These are phyloP conservation scores for Crenichthys baileyi DNA, from an alignment of 2,797 vertebrate genomes.

Conservation along the genomic window DNA sequence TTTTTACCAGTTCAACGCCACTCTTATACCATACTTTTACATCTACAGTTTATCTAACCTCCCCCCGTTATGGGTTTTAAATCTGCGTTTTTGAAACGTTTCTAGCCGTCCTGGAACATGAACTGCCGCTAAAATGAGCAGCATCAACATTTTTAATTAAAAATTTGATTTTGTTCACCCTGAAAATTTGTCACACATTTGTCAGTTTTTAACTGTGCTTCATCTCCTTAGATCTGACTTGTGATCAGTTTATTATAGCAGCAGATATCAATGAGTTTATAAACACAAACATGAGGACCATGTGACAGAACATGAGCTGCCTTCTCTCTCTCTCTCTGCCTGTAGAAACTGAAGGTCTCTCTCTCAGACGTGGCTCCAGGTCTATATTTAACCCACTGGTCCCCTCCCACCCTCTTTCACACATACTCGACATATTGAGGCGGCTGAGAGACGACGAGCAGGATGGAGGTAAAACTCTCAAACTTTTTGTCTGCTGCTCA, in stretches of 20 bases:
- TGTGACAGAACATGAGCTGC: conserved; percentile 63
- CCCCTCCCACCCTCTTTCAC: conserved; percentile 26
- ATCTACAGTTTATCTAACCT: not conserved
- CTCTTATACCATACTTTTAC: not conserved
- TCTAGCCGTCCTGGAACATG: not conserved
- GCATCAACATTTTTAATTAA: not conserved
- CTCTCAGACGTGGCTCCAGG: conserved; percentile 36
- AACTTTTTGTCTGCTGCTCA: conserved; percentile 22
- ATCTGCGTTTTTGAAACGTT: not conserved
- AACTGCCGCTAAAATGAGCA: not conserved
- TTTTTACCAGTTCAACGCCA: too few relatives aligned
- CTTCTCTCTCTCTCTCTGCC: conserved; percentile 10
- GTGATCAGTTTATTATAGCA: not conserved
- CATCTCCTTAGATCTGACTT: not conserved
- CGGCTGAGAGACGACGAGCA: conserved; percentile 86
- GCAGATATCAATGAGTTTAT: not conserved
- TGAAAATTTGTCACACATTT: too few relatives aligned
- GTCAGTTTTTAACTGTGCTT: too few relatives aligned
- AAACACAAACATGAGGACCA: conserved; percentile 32
- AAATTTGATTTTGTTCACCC: too few relatives aligned
- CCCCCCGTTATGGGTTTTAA: rapidly evolving
- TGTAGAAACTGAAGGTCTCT: conserved; percentile 12
- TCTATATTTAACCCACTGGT: conserved; percentile 69
- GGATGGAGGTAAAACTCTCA: conserved; percentile 81
- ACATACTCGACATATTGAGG: conserved; percentile 83